Evolutionary conservation across 2,888 invertebrate species (phyloP), one percentile per base, ranked within the genome.

Genomic region (Xanthostigma xanthostigma): DNA sequence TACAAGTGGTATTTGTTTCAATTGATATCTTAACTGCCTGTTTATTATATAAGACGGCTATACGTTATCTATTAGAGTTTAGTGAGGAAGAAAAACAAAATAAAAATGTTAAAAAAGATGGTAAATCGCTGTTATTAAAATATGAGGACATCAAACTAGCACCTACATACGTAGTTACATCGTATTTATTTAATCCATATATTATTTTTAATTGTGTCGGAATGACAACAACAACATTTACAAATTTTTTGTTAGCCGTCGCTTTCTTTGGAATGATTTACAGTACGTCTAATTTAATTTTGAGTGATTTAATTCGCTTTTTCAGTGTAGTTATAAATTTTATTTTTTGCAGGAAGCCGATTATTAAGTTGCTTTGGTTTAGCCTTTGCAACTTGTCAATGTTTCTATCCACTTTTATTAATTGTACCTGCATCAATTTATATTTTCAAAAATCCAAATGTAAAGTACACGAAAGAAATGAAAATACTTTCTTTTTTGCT

Each of bases 121-220:
- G 74, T 3, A 70, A 69, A 51, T 62, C 68, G 45, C 69, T 76
- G 63, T 62, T 78, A 42, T 59, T 80, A 45, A 69, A 63, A 55
- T 72, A 76, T 4, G 63, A 66, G 3, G 78, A 82, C 55, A 62
- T 81, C 48, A 67, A 70, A 50, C 72, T 76, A 55, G 74, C 79
- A 33, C 76, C 84, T 5, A 69, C 79, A 53, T 82, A 82, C 65
- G 87, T 89, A 1, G 68, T 83, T 9, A 75, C 84, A 17, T 80
- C 84, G 1, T 93, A 90, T 67, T 72, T 93, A 40, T 87, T 92
- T 58, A 93, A 92, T 68, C 95, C 95, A 1, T 89, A 89, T 62
- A 80, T 84, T 35, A 76, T 95, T 49, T 70, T 91, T 48, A 88
- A 84, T 58, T 95, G 93, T 69, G 81, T 85, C 35, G 92, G 87